Percentiles rank a stretch among this genome's conserved stretches.
These are phyloP conservation scores for Mactra quadrangularis DNA, from an alignment of 1,140 invertebrate species.

Conservation along the genomic window DNA sequence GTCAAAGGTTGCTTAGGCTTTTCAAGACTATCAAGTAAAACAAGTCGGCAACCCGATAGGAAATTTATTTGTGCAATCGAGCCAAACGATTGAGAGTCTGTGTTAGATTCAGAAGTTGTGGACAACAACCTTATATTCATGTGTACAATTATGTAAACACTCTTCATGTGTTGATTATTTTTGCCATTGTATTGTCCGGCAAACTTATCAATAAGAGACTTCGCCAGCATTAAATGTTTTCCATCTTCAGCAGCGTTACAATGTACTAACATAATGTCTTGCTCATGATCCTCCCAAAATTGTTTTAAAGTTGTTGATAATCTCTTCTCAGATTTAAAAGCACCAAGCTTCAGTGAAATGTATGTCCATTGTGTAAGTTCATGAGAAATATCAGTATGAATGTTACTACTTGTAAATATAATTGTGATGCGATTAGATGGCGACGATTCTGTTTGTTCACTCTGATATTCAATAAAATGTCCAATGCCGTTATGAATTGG, in stretches of 20 bases:
- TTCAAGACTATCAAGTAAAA: conserved; percentile 65
- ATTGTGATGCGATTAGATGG: conserved; percentile 24
- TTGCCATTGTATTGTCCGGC: no score
- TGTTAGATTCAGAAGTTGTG: not conserved
- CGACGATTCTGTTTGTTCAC: not conserved
- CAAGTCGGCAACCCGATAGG: conserved; percentile 66
- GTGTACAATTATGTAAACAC: conserved; percentile 67
- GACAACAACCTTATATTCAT: conserved; percentile 42
- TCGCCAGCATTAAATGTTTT: conserved; percentile 66
- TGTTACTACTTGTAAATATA: conserved; percentile 63
- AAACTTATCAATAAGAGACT: conserved; percentile 66
- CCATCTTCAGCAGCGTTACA: conserved; percentile 29
- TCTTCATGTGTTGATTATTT: no score
- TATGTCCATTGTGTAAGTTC: conserved; percentile 3
- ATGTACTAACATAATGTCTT: conserved; percentile 55
- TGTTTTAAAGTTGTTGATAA: conserved; percentile 56
- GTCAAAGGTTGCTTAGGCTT: conserved; percentile 38
- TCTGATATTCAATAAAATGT: conserved; percentile 23
- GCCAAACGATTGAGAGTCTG: not conserved
- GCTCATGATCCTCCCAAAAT: conserved; percentile 61
- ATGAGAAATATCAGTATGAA: conserved; percentile 33
- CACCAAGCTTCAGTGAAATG: conserved; percentile 59
- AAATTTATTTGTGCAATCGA: conserved; percentile 65
- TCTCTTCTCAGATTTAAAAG: conserved; percentile 72
- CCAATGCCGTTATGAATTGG: conserved; percentile 66